A percentile compares a stretch with the other conserved stretches of the same genome.
These are phyloP conservation scores for Cygnus olor DNA, from an alignment of 2,797 vertebrate species.

Conservation along the genomic window DNA sequence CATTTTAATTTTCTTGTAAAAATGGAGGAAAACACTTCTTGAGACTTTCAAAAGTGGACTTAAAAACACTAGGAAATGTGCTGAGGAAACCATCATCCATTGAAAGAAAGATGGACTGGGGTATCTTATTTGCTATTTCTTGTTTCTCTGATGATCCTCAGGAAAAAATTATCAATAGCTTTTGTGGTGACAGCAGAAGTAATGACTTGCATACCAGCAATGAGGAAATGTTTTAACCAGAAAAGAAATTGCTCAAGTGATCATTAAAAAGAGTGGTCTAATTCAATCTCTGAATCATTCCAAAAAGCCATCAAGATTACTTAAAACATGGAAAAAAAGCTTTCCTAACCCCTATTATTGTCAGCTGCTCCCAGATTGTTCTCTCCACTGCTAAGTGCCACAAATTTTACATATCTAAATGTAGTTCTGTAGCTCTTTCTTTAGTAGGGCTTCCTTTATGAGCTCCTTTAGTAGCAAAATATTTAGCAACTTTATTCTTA, in stretches of 20 bases:
- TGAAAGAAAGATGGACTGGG: not conserved
- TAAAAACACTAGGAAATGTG: not conserved
- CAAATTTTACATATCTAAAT: not conserved
- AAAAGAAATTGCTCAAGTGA: slow-evolving; percentile 7
- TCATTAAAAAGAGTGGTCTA: not conserved
- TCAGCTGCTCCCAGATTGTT: not conserved
- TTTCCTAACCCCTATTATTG: not conserved
- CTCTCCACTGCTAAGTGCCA: not conserved
- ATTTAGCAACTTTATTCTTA: not conserved
- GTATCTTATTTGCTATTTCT: not conserved
- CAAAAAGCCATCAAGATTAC: not conserved
- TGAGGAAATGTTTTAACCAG: not conserved
- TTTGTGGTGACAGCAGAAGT: not conserved
- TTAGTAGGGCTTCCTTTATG: not conserved
- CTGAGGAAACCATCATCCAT: not conserved
- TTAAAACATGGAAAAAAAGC: not conserved
- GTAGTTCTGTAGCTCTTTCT: not conserved
- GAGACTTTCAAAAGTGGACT: not conserved
- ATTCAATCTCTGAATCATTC: not conserved
- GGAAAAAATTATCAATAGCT: not conserved
- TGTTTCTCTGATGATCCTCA: not conserved
- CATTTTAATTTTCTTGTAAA: not conserved
- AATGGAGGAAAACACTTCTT: not conserved
- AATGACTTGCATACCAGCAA: slow-evolving; percentile 6
- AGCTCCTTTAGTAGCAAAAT: not conserved